A percentile compares a stretch with the other conserved stretches of the same genome.
phyloP scores from a whole-genome alignment of 2,113 vertebrate genomes.

The Misgurnus mizolepis region DNA sequence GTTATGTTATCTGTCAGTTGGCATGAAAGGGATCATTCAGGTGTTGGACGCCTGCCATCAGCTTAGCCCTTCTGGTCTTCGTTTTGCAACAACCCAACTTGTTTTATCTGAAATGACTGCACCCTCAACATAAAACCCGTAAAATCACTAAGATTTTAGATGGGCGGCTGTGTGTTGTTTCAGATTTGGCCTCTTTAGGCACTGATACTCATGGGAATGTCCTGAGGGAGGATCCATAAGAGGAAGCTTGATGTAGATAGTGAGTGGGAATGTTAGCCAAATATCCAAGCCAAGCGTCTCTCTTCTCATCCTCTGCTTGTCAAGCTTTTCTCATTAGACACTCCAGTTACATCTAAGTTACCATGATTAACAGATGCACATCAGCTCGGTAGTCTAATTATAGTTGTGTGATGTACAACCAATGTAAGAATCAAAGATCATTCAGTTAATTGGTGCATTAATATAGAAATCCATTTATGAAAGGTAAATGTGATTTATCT shows the following conservation, averaged over 20 bases:
- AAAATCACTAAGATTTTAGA: background rate
- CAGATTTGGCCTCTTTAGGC: background rate
- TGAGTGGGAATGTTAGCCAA: slow-evolving; percentile 2
- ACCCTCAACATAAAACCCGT: background rate
- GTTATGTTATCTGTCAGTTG: slow-evolving; percentile 5
- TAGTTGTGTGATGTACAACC: no score
- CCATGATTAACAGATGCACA: background rate
- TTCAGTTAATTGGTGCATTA: no score
- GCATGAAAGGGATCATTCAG: slow-evolving; percentile 29
- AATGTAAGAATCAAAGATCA: no score
- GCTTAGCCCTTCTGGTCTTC: slow-evolving; percentile 11
- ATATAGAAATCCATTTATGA: no score
- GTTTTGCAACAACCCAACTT: background rate
- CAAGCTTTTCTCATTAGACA: background rate
- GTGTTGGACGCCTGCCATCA: slow-evolving; percentile 22
- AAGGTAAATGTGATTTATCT: no score
- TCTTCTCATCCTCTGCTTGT: background rate
- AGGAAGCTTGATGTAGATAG: background rate
- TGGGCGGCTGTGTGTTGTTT: background rate
- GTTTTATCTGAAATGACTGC: slow-evolving; percentile 46
- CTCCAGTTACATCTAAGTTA: background rate
- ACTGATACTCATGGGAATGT: slow-evolving; percentile 22
- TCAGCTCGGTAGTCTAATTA: no score
- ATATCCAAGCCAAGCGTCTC: background rate
- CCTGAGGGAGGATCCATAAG: background rate